A percentile compares a stretch with the other conserved stretches of the same genome.
phyloP scores from a whole-genome alignment of 53 echinoderm and acorn worm species.

The Hippasteria phrygiana region DNA sequence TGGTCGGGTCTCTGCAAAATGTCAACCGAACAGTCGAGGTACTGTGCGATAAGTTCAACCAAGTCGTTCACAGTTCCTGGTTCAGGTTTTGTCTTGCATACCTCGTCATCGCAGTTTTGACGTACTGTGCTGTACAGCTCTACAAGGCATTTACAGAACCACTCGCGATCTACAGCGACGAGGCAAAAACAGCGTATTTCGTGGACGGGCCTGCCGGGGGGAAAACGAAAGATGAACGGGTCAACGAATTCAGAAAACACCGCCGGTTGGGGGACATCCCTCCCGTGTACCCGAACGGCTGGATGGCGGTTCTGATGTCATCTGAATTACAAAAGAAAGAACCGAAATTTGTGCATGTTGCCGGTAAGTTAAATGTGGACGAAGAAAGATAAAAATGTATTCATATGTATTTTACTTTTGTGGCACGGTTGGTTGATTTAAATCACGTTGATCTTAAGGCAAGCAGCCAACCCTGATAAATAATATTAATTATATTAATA shows the following conservation, averaged over 20 bases:
- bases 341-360: slow-evolving; percentile 55
- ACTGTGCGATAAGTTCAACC: background rate
- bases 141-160: slow-evolving; percentile 37
- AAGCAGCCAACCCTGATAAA: too few relatives aligned
- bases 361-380: background rate
- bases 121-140: slow-evolving; percentile 7
- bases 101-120: background rate
- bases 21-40: background rate
- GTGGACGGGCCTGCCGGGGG: slow-evolving; percentile 50
- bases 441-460: too few relatives aligned
- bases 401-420: too few relatives aligned
- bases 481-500: too few relatives aligned
- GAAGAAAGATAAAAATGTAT: too few relatives aligned
- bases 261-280: slow-evolving; percentile 72
- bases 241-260: slow-evolving; percentile 64
- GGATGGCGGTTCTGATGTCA: slow-evolving; percentile 75
- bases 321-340: slow-evolving; percentile 72
- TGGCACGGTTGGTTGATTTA: too few relatives aligned
- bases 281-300: slow-evolving; percentile 86
- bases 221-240: slow-evolving; percentile 68
- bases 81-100: background rate
- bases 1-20: background rate
- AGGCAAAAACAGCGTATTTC: background rate
- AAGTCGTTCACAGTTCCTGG: background rate
- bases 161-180: slow-evolving; percentile 13